Conservation (phyloP, 1,140 invertebrate genomes). For the Lordiphosa clarofinis region DNA sequence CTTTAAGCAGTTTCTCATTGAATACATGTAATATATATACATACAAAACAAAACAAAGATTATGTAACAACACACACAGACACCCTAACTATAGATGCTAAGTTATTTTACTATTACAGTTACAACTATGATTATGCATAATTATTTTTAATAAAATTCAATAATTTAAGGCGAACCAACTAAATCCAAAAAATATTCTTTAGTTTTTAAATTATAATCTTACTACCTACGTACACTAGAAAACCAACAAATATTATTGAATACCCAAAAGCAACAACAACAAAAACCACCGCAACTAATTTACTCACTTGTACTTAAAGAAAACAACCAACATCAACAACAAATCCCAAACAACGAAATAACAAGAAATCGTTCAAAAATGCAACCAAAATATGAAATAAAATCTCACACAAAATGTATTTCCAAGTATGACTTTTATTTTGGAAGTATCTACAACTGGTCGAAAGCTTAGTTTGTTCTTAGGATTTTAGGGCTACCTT, state of each 20-base stretch:
- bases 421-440: no score
- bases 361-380: slow-evolving; percentile 1
- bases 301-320: slow-evolving; percentile 67
- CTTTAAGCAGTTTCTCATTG: slow-evolving; percentile 10
- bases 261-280: slow-evolving; percentile 51
- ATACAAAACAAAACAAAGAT: slow-evolving; percentile 7
- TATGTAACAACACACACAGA: slow-evolving; percentile 8
- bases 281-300: slow-evolving; percentile 65
- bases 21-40: slow-evolving; percentile 8
- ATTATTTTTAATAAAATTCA: slow-evolving; percentile 45
- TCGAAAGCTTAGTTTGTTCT: no score
- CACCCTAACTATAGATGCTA: slow-evolving; percentile 20
- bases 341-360: slow-evolving; percentile 1
- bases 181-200: slow-evolving; percentile 49
- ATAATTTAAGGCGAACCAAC: slow-evolving; percentile 30
- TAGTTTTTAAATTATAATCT: slow-evolving; percentile 26
- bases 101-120: slow-evolving; percentile 50
- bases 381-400: slow-evolving; percentile 7
- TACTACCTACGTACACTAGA: not conserved
- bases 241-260: slow-evolving; percentile 16
- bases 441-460: no score
- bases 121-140: slow-evolving; percentile 38
- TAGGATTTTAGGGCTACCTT: no score
- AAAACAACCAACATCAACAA: slow-evolving; percentile 4
- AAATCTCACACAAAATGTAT: slow-evolving; percentile 9